These are phyloP conservation scores for Heliornis fulica DNA, from an alignment of 2,113 vertebrate species.

Conservation along the genomic window DNA sequence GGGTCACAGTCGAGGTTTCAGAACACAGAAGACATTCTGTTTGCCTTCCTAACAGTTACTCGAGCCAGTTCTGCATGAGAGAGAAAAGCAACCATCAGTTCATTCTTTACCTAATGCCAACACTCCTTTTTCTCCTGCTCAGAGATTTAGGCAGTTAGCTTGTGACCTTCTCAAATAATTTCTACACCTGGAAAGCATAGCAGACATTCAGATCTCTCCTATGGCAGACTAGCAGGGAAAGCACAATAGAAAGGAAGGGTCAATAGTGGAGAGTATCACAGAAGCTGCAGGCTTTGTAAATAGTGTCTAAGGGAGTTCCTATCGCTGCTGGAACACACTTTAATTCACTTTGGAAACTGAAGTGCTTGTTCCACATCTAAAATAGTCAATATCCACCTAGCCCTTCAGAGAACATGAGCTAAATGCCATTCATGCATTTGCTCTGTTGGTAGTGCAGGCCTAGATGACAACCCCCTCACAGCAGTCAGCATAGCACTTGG, in stretches of 20 bases:
- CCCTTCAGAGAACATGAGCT: not conserved
- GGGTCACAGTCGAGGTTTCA: not conserved
- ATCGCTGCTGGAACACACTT: not conserved
- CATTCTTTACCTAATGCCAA: not conserved
- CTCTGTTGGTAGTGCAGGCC: not conserved
- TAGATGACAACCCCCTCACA: not conserved
- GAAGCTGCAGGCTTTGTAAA: not conserved
- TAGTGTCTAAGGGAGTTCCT: not conserved
- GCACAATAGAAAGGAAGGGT: not conserved
- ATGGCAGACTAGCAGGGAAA: not conserved
- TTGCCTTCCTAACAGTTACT: not conserved
- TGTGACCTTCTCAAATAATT: not conserved
- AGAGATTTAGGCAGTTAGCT: not conserved
- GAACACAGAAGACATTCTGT: not conserved
- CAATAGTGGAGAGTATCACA: not conserved
- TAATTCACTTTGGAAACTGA: not conserved
- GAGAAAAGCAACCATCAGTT: not conserved
- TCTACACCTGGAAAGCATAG: not conserved
- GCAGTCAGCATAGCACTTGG: not conserved
- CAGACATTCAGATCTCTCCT: not conserved
- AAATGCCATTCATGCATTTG: not conserved
- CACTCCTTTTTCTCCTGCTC: not conserved
- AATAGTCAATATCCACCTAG: not conserved
- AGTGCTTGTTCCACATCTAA: not conserved
- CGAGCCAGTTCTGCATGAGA: not conserved